These are phyloP conservation scores for Crotalus horridus DNA, from an alignment of 2,113 vertebrate genomes.

Conservation along the genomic window DNA sequence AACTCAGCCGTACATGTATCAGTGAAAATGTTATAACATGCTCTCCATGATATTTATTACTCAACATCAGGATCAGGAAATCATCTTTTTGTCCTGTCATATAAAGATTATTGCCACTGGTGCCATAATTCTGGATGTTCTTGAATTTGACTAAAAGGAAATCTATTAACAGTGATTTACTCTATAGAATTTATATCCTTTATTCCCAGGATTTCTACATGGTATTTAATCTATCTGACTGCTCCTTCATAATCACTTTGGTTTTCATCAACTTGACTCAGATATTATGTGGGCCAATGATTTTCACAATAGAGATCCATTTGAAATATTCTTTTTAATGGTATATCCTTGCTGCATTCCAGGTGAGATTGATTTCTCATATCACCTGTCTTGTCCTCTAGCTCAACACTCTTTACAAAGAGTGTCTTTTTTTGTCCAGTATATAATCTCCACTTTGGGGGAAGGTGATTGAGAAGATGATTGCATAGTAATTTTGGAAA, in stretches of 20 bases:
- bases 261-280: background rate
- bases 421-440: background rate
- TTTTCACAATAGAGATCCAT: background rate
- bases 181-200: background rate
- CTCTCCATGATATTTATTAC: background rate
- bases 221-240: background rate
- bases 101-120: background rate
- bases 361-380: background rate
- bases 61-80: background rate
- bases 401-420: background rate
- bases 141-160: background rate
- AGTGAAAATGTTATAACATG: background rate
- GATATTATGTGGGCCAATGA: background rate
- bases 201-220: background rate
- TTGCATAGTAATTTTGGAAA: background rate
- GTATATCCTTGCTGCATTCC: background rate
- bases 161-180: background rate
- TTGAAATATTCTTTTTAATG: background rate
- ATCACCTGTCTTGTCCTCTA: background rate
- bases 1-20: background rate
- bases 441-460: background rate
- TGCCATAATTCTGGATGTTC: background rate
- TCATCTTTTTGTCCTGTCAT: background rate
- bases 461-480: background rate
- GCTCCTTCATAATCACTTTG: background rate